Evolutionary conservation across 2,888 invertebrate genomes (phyloP).

Genomic region (Scaptomyza polygonia): DNA sequence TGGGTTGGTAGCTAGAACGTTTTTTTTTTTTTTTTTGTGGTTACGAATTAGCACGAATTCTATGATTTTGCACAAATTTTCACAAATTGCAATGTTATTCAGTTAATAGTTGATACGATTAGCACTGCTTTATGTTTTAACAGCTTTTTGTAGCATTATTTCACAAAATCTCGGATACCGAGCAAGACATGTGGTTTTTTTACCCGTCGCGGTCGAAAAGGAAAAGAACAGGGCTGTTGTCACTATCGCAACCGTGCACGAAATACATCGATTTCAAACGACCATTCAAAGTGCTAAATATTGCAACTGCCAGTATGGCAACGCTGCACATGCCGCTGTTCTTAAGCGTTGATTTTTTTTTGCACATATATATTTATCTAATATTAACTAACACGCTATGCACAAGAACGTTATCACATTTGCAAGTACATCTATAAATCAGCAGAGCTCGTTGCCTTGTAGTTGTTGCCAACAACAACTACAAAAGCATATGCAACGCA

Average conservation of each 20-base stretch:
- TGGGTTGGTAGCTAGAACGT: slow-evolving; percentile 59
- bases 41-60: slow-evolving; percentile 65
- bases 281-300: slow-evolving; percentile 21
- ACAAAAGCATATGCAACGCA: slow-evolving; percentile 9
- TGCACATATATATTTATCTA: not conserved
- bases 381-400: no score
- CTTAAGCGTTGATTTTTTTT: not conserved
- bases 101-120: slow-evolving; percentile 67
- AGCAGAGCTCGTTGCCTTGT: no score
- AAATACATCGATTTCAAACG: slow-evolving; percentile 24
- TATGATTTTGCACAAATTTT: slow-evolving; percentile 49
- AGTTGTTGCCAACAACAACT: not conserved
- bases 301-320: slow-evolving; percentile 18
- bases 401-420: not conserved
- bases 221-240: slow-evolving; percentile 80
- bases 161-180: slow-evolving; percentile 78
- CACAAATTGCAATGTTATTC: slow-evolving; percentile 69
- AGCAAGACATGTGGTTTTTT: slow-evolving; percentile 88
- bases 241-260: slow-evolving; percentile 16
- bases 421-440: not conserved
- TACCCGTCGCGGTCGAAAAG: slow-evolving; percentile 89
- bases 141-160: slow-evolving; percentile 81
- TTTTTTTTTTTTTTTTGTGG: slow-evolving; percentile 52
- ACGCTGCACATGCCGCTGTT: slow-evolving; percentile 10
- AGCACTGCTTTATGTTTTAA: slow-evolving; percentile 77